A percentile compares a stretch with the other conserved stretches of the same genome.
Conservation (phyloP, 2,797 vertebrate species). For the Silurus lanzhouensis region DNA sequence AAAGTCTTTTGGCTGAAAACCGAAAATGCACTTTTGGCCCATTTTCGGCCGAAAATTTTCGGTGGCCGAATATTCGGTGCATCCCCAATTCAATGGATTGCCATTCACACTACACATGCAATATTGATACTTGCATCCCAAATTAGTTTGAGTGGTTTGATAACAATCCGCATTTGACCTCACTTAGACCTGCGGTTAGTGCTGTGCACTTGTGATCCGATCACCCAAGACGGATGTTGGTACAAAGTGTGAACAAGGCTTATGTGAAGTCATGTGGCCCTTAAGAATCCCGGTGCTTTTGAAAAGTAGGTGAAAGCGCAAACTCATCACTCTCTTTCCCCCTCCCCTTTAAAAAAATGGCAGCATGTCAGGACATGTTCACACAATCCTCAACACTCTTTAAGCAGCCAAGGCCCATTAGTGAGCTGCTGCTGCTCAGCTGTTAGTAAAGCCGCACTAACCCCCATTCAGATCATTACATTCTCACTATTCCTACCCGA, state of each 20-base stretch:
- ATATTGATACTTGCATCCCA: neutral
- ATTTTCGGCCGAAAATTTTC: too few species aligned
- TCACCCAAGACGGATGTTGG: conserved; percentile 2
- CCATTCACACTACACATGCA: neutral
- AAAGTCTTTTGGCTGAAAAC: too few species aligned
- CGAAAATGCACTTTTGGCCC: too few species aligned
- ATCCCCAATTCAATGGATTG: too few species aligned
- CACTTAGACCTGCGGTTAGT: conserved; percentile 1
- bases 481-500: conserved; percentile 23
- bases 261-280: conserved; percentile 23
- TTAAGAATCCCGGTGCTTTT: conserved; percentile 34
- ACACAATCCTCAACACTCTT: conserved; percentile 37
- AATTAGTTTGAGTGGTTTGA: neutral
- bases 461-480: conserved; percentile 32
- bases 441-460: conserved; percentile 42
- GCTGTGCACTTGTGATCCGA: neutral
- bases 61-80: too few species aligned
- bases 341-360: neutral
- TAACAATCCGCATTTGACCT: conserved; percentile 2
- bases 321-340: conserved; percentile 23
- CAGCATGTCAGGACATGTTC: conserved; percentile 52
- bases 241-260: neutral
- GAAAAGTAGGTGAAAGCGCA: conserved; percentile 35
- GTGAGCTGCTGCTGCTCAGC: conserved; percentile 31
- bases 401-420: conserved; percentile 40